Base-by-base conservation (phyloP, 2,113 vertebrate genomes). In the Hassar affinis region DNA sequence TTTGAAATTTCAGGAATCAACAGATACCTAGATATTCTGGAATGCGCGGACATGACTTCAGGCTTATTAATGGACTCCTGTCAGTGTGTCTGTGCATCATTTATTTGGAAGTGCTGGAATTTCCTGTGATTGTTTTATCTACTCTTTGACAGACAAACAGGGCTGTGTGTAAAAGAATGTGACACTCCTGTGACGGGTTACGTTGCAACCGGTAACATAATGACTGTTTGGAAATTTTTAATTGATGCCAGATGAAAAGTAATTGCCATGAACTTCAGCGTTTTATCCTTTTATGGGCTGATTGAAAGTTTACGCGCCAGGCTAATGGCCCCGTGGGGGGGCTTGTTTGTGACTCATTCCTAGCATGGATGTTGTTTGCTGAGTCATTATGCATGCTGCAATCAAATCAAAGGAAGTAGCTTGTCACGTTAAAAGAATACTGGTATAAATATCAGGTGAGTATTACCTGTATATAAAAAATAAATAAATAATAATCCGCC, bases 141-240 rank as follows among this genome's bases (percentile, higher is more conserved):
- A 11, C 27, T 71, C 20, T 3, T 15, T 61, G 54, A 79, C 82
- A 57, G 64, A 52, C 66, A 79, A 80, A 84, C 77, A 79, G 1
- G 52, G 45, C 30, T 30, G 1, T 51, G 52, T 42, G 85, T 62
- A 86, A 68, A 90, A 85, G 89, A 90, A 92, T 91, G 87, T 85
- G 86, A 90, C 93, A 90, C 83, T 84, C 35, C 3, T 42, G 2
- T 42, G 38, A 22, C 20, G 52, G 61, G 62, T 49, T 69, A 47
- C 22, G 10, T 27, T 83, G 66, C 86, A 86, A 74, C 75, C 85
- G 86, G 90, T 45, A 83, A 42, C 89, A 90, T 88, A 88, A 90
- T 87, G 88, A 91, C 87, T 85, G 76, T 88, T 91, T 88, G 88
- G 89, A 90, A 90, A 90, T 91, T 90, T 89, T 88, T 92, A 92